These are phyloP conservation scores for Porites australiensis DNA, from an alignment of 64 coral and sea anemone genomes.

Conservation along the genomic window DNA sequence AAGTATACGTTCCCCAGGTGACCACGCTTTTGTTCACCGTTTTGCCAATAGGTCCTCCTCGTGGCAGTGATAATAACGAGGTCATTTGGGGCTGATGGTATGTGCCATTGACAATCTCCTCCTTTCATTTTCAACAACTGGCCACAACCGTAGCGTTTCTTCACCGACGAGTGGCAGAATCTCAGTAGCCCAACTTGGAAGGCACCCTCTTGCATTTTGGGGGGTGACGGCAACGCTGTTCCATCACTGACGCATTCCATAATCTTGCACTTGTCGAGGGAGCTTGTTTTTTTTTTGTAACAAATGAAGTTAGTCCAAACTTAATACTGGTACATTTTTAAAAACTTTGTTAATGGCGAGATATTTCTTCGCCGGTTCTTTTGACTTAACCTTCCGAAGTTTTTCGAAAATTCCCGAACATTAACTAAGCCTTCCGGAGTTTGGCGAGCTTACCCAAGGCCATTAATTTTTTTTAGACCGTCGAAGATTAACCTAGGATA, in stretches of 20 bases:
- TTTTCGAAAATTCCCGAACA: not conserved
- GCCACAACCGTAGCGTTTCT: constrained; percentile 64
- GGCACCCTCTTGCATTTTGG: constrained; percentile 31
- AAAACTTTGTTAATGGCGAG: not conserved
- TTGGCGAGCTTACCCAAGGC: too few relatives aligned
- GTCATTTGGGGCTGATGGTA: constrained; percentile 49
- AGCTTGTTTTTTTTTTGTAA: not conserved
- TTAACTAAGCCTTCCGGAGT: not conserved
- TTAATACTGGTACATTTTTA: not conserved
- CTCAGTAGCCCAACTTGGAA: constrained; percentile 47
- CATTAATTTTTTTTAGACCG: too few relatives aligned
- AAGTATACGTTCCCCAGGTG: constrained; percentile 68
- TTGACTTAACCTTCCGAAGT: constrained; percentile 2
- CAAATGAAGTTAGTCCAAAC: not conserved
- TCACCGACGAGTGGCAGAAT: constrained; percentile 42
- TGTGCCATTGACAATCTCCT: constrained; percentile 1
- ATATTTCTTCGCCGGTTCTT: too few relatives aligned
- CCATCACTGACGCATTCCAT: not conserved
- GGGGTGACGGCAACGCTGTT: constrained; percentile 28
- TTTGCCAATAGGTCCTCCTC: constrained; percentile 39
- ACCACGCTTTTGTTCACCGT: constrained; percentile 35
- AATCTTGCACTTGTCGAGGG: not conserved
- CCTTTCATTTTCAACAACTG: constrained; percentile 48
- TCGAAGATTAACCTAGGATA: too few relatives aligned
- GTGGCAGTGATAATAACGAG: constrained; percentile 59